Evolutionary conservation across 1,140 invertebrate genomes (phyloP), one percentile per base, ranked within the genome.

Genomic region (Cydia splendana): DNA sequence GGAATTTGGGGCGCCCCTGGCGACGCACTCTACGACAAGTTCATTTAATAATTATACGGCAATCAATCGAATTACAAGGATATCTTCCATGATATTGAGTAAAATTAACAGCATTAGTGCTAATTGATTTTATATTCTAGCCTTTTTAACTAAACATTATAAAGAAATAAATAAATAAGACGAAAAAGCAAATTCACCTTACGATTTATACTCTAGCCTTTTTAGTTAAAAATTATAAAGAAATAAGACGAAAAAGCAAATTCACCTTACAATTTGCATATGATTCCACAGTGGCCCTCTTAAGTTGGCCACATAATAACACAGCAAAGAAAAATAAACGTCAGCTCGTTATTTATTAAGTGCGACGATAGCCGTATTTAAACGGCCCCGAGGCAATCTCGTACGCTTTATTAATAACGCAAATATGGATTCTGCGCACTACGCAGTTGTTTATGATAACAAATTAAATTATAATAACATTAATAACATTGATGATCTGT

Each of bases 361-460:
- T 71, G 67, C 67, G 30, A 71, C 67, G 67, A 71, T 71, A 71
- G 67, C 67, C 67, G 34, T 71, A 71, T 71, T 71, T 71, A 71
- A 71, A 38, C 67, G 67, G 34, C 9, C 67, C 65, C 2, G 67
- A 34, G 67, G 67, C 30, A 30, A 69, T 69, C 28, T 24, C 15
- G n/a, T 38, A 71, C 34, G 67, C 67, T 71, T 71, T 38, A 71
- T 71, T 45, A 71, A 71, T 71, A 71, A 71, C 67, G 30, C 34
- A 38, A 69, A 69, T 69, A 69, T 71, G 30, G 67, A 71, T 71
- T 34, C 15, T 45, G 67, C n/a, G 57, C 53, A 57, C 15, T 62
- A 24, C 18, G n/a, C 57, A 24, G 2, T 10, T 62, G 20, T 62
- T 62, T 62, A 62, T 24, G 9, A 18, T 62, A 18, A 24, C n/a